Base-by-base conservation (phyloP, 2,113 vertebrate species). In the Mohoua ochrocephala region DNA sequence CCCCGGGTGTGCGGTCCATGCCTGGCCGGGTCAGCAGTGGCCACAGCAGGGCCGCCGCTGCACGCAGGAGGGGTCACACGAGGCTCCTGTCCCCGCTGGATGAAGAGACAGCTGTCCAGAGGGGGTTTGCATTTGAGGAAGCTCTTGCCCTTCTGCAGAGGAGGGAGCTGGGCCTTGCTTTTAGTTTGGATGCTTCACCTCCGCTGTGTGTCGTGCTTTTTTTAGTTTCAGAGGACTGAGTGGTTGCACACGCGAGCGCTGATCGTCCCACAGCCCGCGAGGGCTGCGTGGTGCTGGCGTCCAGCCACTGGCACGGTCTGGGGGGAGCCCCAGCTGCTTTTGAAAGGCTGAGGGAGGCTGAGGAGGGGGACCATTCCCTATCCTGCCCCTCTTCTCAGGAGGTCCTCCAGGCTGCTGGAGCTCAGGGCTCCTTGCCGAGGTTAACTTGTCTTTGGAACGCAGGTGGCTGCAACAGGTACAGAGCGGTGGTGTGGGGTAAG, bases 261-360 rank as follows among this genome's bases (percentile, higher is more conserved):
- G 27, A 24, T 26, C 1, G 0, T 53, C 69, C 42, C 0, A 3
- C 45, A 65, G 68, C 64, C 67, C 1, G 0, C 0, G 0, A 26
- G 41, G 37, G 42, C 80, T 68, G 63, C 0, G 0, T 0, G 8
- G 47, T 78, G 84, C 50, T 45, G 94, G n/a, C 3, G 1, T 24
- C 45, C 61, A 57, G 90, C 54, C 35, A 2, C 61, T 10, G 1
- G 42, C 75, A 20, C 1, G 10, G 68, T 53, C 8, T 2, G 35
- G 26, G 42, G 71, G 53, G 33, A 86, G 44, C 60, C 60, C 54
- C 3, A 3, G 64, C 68, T 79, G 93, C 61, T 82, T n/a, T 52
- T 2, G 2, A 35, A 70, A 18, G 74, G 69, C 41, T 54, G 47
- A 44, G 28, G 21, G 78, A 56, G n/a, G 69, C 42, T 39, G 65